phyloP scores from a whole-genome alignment of 2,797 vertebrate species.

The Scleropages formosus region DNA sequence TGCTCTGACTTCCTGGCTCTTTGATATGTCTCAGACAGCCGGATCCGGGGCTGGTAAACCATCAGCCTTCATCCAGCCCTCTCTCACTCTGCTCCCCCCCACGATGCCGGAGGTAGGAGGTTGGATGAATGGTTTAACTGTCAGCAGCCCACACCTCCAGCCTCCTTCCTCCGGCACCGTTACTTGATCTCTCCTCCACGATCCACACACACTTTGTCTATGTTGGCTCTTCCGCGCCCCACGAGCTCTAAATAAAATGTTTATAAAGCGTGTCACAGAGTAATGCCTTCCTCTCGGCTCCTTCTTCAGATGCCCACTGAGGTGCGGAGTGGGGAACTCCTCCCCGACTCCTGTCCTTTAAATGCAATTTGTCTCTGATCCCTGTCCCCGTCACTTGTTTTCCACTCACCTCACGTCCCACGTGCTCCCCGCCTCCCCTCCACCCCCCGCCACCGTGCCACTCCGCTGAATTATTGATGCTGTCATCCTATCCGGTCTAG shows the following conservation, averaged over 20 bases:
- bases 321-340: background rate
- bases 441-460: background rate
- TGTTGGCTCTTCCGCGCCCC: too few relatives aligned
- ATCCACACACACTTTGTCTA: background rate
- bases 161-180: background rate
- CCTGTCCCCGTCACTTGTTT: conserved; percentile 6
- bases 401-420: conserved; percentile 13
- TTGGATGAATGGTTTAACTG: background rate
- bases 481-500: conserved; percentile 11
- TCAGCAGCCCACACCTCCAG: background rate
- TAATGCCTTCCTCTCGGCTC: background rate
- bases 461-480: conserved; percentile 28
- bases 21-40: background rate
- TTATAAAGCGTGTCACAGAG: background rate
- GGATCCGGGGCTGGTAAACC: background rate
- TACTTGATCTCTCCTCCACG: conserved; percentile 12
- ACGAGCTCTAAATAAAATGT: too few relatives aligned
- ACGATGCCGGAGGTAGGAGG: background rate
- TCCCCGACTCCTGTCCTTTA: background rate
- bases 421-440: background rate
- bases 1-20: background rate
- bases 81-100: background rate
- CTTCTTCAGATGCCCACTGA: conserved; percentile 8
- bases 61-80: too few relatives aligned
- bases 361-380: conserved; percentile 5